These are phyloP conservation scores for Ageneiosus marmoratus DNA, from an alignment of 2,113 vertebrate genomes.

Conservation along the genomic window DNA sequence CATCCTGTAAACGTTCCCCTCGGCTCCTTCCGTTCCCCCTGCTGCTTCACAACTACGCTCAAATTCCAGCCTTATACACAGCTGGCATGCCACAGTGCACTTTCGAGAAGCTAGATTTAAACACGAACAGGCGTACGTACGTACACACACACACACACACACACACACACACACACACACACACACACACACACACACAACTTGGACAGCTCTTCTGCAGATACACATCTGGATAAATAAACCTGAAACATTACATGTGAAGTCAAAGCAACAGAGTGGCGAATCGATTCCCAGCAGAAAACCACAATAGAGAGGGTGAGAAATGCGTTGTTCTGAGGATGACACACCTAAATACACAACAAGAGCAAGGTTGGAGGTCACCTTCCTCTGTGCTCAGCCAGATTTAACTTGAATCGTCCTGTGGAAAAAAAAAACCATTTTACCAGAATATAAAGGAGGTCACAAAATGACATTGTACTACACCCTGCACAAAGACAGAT, in stretches of 20 bases:
- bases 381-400: not conserved
- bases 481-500: not conserved
- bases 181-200: not conserved
- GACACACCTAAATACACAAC: constrained; percentile 26
- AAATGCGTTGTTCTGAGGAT: not conserved
- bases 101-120: constrained; percentile 7
- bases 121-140: not conserved
- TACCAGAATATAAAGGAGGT: not conserved
- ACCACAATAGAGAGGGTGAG: no score
- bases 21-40: constrained; percentile 55
- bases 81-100: constrained; percentile 58
- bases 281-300: constrained; percentile 35
- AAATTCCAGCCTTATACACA: constrained; percentile 63
- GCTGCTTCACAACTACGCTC: constrained; percentile 67
- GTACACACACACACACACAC: not conserved
- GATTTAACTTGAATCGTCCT: not conserved
- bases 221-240: constrained; percentile 56
- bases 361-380: not conserved
- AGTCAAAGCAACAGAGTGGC: constrained; percentile 23
- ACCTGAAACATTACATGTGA: constrained; percentile 31
- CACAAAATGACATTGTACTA: not conserved
- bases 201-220: not conserved
- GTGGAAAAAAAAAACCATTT: not conserved
- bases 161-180: not conserved
- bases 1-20: constrained; percentile 61